Conservation (phyloP, 2,113 vertebrate species). For the Podarcis muralis region DNA sequence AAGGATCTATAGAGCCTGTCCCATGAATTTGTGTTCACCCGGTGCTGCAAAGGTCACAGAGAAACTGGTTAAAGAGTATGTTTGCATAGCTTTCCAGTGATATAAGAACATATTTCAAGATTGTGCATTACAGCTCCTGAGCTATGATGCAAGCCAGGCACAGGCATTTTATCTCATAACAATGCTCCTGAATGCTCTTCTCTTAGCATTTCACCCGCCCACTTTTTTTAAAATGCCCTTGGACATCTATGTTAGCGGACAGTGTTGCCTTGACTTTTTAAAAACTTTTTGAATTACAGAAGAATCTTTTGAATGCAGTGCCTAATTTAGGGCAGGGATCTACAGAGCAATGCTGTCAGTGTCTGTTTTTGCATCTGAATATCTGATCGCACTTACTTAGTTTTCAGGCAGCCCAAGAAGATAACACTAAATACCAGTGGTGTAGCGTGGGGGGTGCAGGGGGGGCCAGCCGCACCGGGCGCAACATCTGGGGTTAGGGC, state of each 20-base stretch:
- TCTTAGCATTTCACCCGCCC: background rate
- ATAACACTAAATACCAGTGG: conserved; percentile 30
- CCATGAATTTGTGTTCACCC: conserved; percentile 56
- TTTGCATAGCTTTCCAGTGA: conserved; percentile 46
- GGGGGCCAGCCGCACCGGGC: no score
- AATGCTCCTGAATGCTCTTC: conserved; percentile 29
- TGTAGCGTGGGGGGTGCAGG: no score
- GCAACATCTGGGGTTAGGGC: no score
- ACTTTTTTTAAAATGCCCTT: background rate
- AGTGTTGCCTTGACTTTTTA: background rate
- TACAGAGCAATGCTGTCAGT: conserved; percentile 38
- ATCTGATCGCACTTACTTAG: conserved; percentile 31
- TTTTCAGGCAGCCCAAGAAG: conserved; percentile 41
- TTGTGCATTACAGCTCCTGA: background rate
- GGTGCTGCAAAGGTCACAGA: conserved; percentile 59
- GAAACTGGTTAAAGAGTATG: conserved; percentile 53
- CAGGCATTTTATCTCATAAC: background rate
- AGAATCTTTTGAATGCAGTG: conserved; percentile 48
- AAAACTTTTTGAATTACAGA: background rate
- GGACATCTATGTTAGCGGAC: background rate
- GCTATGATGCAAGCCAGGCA: conserved; percentile 17
- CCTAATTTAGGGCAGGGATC: conserved; percentile 58
- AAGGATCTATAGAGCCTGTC: conserved; percentile 59
- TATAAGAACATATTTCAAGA: conserved; percentile 51
- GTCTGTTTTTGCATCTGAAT: conserved; percentile 56